phyloP scores from a whole-genome alignment of 2,888 invertebrate genomes.

The Heliconius cydno region DNA sequence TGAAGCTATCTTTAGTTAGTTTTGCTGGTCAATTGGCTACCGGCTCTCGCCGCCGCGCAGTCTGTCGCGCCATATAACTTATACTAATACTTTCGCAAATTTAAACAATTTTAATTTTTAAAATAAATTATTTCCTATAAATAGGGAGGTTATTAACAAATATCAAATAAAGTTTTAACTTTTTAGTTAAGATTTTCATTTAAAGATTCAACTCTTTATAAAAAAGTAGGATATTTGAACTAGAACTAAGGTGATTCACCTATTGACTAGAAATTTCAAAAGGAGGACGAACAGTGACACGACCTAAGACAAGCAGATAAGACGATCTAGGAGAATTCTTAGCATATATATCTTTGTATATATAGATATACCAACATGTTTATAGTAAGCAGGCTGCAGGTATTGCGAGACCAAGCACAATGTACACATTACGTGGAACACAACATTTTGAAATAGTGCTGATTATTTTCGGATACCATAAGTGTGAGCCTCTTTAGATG shows the following conservation, averaged over 20 bases:
- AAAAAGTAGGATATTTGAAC: conserved; percentile 9
- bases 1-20: conserved; percentile 46
- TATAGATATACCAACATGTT: conserved; percentile 53
- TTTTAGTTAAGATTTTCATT: no score
- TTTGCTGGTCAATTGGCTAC: conserved; percentile 60
- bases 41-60: conserved; percentile 73
- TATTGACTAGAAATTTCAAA: conserved; percentile 40
- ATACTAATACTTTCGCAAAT: conserved; percentile 62
- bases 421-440: conserved; percentile 37
- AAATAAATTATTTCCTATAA: neutral
- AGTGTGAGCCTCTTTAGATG: conserved; percentile 20
- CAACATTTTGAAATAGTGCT: conserved; percentile 42
- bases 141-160: neutral
- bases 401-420: conserved; percentile 47
- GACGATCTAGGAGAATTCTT: conserved; percentile 64
- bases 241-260: conserved; percentile 27
- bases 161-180: neutral
- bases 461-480: conserved; percentile 32
- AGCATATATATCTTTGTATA: conserved; percentile 57
- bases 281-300: conserved; percentile 68
- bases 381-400: conserved; percentile 43
- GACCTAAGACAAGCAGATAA: conserved; percentile 74
- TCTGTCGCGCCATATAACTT: conserved; percentile 66
- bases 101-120: conserved; percentile 43
- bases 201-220: neutral